A percentile compares a stretch with the other conserved stretches of the same genome.
phyloP scores from a whole-genome alignment of 2,888 invertebrate species.

The Mellilla xanthometata region DNA sequence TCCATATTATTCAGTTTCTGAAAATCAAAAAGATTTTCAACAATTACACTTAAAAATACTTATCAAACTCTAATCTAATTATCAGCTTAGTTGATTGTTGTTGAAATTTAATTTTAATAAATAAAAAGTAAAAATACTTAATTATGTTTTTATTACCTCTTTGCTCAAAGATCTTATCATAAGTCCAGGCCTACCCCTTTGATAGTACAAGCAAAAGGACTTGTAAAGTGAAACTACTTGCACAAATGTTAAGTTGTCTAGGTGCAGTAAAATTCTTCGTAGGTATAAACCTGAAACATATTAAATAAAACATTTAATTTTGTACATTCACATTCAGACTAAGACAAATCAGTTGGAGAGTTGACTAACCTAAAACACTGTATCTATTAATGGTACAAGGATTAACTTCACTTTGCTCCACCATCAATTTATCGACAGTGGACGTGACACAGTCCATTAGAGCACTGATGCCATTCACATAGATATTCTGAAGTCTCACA shows the following conservation, averaged over 20 bases:
- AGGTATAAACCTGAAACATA: slow-evolving; percentile 91
- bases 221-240: slow-evolving; percentile 90
- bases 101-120: too few species aligned
- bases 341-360: too few species aligned
- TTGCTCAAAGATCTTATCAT: slow-evolving; percentile 76
- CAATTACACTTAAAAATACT: too few species aligned
- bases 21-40: slow-evolving; percentile 1
- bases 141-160: too few species aligned
- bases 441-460: slow-evolving; percentile 84
- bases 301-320: too few species aligned
- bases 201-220: slow-evolving; percentile 87
- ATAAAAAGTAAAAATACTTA: too few species aligned
- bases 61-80: too few species aligned
- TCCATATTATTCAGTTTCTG: slow-evolving; percentile 77
- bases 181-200: slow-evolving; percentile 76
- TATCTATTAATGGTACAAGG: slow-evolving; percentile 83
- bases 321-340: too few species aligned
- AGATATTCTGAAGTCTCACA: slow-evolving; percentile 80
- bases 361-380: slow-evolving; percentile 88
- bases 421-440: slow-evolving; percentile 83
- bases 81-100: too few species aligned
- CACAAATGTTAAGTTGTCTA: slow-evolving; percentile 92
- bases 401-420: slow-evolving; percentile 73
- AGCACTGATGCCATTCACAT: slow-evolving; percentile 84
- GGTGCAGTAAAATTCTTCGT: slow-evolving; percentile 89